phyloP scores from a whole-genome alignment of 64 coral and sea anemone genomes.

The Acropora yongei region DNA sequence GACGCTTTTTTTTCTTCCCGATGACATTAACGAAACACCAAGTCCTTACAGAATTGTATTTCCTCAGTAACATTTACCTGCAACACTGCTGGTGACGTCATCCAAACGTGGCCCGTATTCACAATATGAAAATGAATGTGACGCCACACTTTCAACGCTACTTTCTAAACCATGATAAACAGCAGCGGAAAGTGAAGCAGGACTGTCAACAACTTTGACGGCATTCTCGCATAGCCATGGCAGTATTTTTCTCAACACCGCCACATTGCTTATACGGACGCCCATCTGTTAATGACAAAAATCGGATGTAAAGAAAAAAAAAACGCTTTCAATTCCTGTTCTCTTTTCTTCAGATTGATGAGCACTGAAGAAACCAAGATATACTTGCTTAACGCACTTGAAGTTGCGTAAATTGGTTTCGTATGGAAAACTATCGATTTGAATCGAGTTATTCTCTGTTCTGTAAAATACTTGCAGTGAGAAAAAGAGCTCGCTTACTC shows the following conservation, averaged over 20 bases:
- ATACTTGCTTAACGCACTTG: too few relatives aligned
- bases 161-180: slow-evolving; percentile 12
- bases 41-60: neutral
- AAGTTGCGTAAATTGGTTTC: too few relatives aligned
- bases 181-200: slow-evolving; percentile 8
- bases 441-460: too few relatives aligned
- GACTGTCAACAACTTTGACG: slow-evolving; percentile 36
- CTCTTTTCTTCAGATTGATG: too few relatives aligned
- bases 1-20: too few relatives aligned
- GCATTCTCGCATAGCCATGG: slow-evolving; percentile 72
- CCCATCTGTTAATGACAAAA: slow-evolving; percentile 65
- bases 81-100: neutral
- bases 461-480: too few relatives aligned
- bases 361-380: too few relatives aligned
- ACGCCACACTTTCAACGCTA: neutral
- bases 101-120: slow-evolving; percentile 80
- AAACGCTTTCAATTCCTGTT: neutral
- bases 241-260: slow-evolving; percentile 56
- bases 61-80: neutral
- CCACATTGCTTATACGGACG: slow-evolving; percentile 59
- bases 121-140: slow-evolving; percentile 68
- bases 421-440: too few relatives aligned
- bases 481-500: too few relatives aligned
- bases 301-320: neutral
- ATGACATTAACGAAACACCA: neutral